Base-by-base conservation (phyloP, 2,888 invertebrate species). In the Ceriagrion tenellum region DNA sequence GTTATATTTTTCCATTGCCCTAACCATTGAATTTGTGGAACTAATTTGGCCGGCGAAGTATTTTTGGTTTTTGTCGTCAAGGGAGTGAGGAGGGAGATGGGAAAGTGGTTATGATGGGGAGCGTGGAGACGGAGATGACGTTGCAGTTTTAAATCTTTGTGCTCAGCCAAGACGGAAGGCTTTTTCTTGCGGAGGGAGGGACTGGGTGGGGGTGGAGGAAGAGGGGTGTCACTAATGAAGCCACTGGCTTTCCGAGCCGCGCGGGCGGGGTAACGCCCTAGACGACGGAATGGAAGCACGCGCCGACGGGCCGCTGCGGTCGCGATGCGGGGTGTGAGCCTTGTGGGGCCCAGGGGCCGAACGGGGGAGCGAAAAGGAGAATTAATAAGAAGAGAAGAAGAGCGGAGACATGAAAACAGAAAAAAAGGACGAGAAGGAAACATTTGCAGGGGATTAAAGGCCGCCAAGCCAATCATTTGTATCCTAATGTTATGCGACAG, bases 191-290 rank as follows among this genome's bases (percentile, higher is more conserved):
- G 69, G 40, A 47, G 69, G 63, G n/a, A 74, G 40, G 26, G 63
- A n/a, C n/a, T 26, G 59, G 20, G n/a, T 35, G 91, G 47, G 8
- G 47, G 18, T 6, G 55, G n/a, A n/a, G 59, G 18, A 16, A 59
- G 91, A 16, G 20, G n/a, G 47, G 47, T 93, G 69, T 93, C 69
- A 47, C 93, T 93, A 93, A 93, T 93, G 93, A 93, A 93, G 91
- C 91, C 91, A 91, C 59, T 91, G 91, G 91, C 91, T 35, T 55
- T 91, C 63, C 40, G 63, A 63, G 40, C 4, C 20, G 40, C 23
- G 55, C 16, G 47, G 47, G 47, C 47, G 47, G 47, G 55, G 93
- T 13, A 81, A 81, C 81, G 30, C 30, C 30, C 74, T 30, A 35
- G 3, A 47, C 47, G 47, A 8, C 47, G 47, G 47, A 2, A 8